Base-by-base conservation (phyloP, 2,797 vertebrate species). In the Neoniphon sammara region DNA sequence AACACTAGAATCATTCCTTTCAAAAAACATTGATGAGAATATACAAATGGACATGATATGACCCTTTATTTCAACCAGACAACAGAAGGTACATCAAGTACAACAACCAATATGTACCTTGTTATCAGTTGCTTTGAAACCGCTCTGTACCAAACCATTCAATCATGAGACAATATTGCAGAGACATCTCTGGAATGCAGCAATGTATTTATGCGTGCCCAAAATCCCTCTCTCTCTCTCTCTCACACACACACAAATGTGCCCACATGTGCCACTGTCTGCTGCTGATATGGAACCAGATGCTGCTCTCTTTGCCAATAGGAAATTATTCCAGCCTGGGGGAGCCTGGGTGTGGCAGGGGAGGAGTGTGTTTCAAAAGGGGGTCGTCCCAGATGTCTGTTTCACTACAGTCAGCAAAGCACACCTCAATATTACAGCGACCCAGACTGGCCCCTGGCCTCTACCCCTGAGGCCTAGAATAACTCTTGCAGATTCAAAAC, bases 301-400 rank as follows among this genome's bases (percentile, higher is more conserved):
- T 86, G 86, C 81, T 86, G 5, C 65, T 27, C 50, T 69, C 44
- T 66, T 70, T 59, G 65, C 85, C 80, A 77, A 25, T 36, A 82
- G 81, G 80, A 88, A 85, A 90, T 90, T 56, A 90, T 88, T 88
- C 73, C 71, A 78, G 89, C 88, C 89, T 75, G 63, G 77, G 84
- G 87, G 80, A 81, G 80, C 47, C 17, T 46, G 89, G 91, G 87
- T 87, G 89, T 86, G 90, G 87, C 70, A 54, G 64, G 17, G 47
- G 30, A 66, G 65, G 78, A 44, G 63, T 61, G 56, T 9, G 50
- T 78, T 81, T 81, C 23, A 78, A 78, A 21, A 46, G 85, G 86
- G 81, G 73, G 80, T 85, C 49, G 31, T 46, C 69, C 69, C 77
- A 78, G 75, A 88, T 86, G 80, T 85, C 80, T 68, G 66, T 5